These are phyloP conservation scores for Odontamblyopus rebecca DNA, from an alignment of 2,797 vertebrate genomes.

Conservation along the genomic window DNA sequence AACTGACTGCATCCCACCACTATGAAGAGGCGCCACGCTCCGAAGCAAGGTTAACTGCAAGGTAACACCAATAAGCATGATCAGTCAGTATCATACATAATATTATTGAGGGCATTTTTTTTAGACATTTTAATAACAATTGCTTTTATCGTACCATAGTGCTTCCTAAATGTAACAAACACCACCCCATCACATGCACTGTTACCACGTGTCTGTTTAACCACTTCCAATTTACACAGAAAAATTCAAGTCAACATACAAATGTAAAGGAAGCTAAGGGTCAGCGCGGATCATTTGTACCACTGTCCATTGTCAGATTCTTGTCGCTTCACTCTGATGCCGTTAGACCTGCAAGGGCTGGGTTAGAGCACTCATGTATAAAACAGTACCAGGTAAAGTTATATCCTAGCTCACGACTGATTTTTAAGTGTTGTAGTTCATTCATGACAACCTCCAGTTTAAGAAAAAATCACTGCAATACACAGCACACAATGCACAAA, in stretches of 20 bases:
- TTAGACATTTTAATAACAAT: background rate
- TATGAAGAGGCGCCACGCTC: constrained; percentile 77
- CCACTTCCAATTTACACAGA: constrained; percentile 8
- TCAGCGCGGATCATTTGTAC: constrained; percentile 56
- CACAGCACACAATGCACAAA: constrained; percentile 65
- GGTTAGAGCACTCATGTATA: constrained; percentile 48
- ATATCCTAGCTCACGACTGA: background rate
- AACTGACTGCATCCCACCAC: constrained; percentile 76
- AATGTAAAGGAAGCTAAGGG: constrained; percentile 27
- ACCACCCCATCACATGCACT: constrained; percentile 21
- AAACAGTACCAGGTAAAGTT: constrained; percentile 3
- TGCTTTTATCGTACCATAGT: constrained; percentile 11
- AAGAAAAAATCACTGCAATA: constrained; percentile 35
- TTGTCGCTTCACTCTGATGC: constrained; percentile 62
- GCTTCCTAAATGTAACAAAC: background rate
- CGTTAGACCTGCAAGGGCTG: constrained; percentile 70
- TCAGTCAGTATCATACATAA: background rate
- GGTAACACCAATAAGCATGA: constrained; percentile 32
- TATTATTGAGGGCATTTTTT: background rate
- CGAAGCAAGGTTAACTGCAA: constrained; percentile 88
- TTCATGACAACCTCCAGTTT: background rate
- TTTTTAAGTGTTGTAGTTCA: background rate
- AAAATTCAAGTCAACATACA: constrained; percentile 23
- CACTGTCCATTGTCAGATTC: constrained; percentile 58
- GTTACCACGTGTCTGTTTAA: constrained; percentile 7